Evolutionary conservation across 1,140 invertebrate species (phyloP).

Genomic region (Zaprionus camerounensis): DNA sequence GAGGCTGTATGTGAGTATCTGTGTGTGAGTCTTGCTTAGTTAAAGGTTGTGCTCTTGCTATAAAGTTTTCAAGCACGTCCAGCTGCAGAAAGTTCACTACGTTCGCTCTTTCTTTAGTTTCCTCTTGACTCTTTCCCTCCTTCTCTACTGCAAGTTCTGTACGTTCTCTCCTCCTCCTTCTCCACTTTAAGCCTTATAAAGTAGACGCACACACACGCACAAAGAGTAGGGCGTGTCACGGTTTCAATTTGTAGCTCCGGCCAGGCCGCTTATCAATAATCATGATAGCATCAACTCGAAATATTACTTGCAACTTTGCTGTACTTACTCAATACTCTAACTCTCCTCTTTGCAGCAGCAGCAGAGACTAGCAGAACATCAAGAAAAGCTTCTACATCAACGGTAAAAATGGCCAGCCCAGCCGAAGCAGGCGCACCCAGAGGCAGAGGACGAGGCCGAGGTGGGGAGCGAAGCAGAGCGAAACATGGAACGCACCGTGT

Average conservation of each 20-base stretch:
- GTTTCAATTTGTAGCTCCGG: slow-evolving; percentile 21
- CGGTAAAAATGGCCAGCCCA: slow-evolving; percentile 51
- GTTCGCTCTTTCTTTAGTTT: too few species aligned
- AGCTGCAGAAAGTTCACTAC: slow-evolving; percentile 53
- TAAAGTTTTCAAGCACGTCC: slow-evolving; percentile 75
- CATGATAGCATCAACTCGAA: slow-evolving; percentile 54
- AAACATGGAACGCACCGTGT: slow-evolving; percentile 26
- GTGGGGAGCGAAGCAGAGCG: slow-evolving; percentile 9
- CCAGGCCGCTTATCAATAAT: slow-evolving; percentile 73
- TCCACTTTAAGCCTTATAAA: slow-evolving; percentile 65
- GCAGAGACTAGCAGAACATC: neutral
- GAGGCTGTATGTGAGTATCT: slow-evolving; percentile 7
- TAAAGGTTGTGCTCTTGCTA: slow-evolving; percentile 67
- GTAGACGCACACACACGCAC: slow-evolving; percentile 50
- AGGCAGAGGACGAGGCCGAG: slow-evolving; percentile 6
- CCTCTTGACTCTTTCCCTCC: neutral
- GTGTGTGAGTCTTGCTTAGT: slow-evolving; percentile 54
- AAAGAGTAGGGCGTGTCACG: slow-evolving; percentile 5
- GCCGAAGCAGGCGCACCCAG: neutral
- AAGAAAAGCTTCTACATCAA: slow-evolving; percentile 16
- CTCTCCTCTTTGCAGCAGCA: slow-evolving; percentile 45
- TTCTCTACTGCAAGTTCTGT: slow-evolving; percentile 32
- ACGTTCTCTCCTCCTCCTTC: neutral
- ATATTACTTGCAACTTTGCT: slow-evolving; percentile 62
- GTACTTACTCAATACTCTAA: slow-evolving; percentile 34